Evolutionary conservation across 2,797 vertebrate genomes (phyloP), one percentile per base, ranked within the genome.

Genomic region (Chiroxiphia lanceolata): DNA sequence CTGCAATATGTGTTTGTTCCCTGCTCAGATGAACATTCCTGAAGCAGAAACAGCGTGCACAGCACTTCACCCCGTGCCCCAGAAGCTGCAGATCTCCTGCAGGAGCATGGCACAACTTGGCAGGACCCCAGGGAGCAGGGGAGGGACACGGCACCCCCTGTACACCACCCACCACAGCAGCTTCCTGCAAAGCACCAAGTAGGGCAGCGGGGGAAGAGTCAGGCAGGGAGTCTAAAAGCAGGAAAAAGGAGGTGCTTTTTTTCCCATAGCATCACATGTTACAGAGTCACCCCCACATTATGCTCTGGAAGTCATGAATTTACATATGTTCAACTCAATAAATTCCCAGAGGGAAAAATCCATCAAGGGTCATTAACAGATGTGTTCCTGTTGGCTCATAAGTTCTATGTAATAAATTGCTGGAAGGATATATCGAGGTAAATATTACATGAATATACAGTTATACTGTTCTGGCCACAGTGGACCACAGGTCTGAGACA

Each of bases 361-460:
- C 72, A 96, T 90, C 95, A 90, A 90, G 87, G 82, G 29, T 69
- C 91, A 88, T 91, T 94, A 95, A 93, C 61, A 91, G 91, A 75
- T 75, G 50, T 78, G 65, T 65, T 96, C 93, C 85, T 54, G 85
- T 94, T 93, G 89, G 94, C 82, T 94, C 82, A 3, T 23, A 64
- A 81, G 60, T 75, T 95, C 93, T 51, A 23, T 34, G 65, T 75
- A 88, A 94, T 29, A 75, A 72, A 90, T 86, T 81, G 72, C 69
- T 94, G 89, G 61, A 78, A 95, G 76, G 50, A 78, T 81, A 18
- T 38, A 78, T 13, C 2, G 4, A 68, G 40, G 88, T 76, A 91
- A 87, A 87, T 63, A 68, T 61, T 79, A 27, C 19, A 67, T 68
- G 64, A 29, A 71, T 27, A 54, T 18, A 70, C 7, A 29, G 20